These are phyloP conservation scores for Wiebesia pumilae DNA, from an alignment of 1,140 invertebrate species.

Conservation along the genomic window DNA sequence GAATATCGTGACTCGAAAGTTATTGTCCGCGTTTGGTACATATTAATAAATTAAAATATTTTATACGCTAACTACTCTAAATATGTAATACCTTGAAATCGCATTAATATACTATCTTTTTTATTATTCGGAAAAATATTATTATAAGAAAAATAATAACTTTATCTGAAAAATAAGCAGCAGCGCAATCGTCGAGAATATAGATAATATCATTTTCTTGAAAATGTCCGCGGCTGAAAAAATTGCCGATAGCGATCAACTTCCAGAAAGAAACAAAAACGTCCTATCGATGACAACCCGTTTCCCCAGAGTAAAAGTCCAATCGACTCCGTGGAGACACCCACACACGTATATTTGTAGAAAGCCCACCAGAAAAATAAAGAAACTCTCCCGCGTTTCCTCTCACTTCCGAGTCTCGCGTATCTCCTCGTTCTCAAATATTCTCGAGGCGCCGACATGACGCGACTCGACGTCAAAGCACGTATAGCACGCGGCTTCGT, in stretches of 20 bases:
- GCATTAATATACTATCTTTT: background rate
- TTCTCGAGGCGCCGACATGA: background rate
- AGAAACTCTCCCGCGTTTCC: background rate
- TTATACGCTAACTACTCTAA: background rate
- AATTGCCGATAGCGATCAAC: background rate
- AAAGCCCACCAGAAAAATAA: background rate
- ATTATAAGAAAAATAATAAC: too few species aligned
- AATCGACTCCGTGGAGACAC: background rate
- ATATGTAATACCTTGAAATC: background rate
- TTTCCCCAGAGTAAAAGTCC: constrained; percentile 11
- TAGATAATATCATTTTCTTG: background rate
- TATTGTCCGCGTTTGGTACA: background rate
- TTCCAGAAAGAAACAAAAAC: background rate
- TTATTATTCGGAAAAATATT: background rate
- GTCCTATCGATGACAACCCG: background rate
- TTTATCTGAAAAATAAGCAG: background rate
- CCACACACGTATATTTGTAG: background rate
- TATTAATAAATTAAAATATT: background rate
- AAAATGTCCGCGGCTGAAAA: background rate
- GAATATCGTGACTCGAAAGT: background rate
- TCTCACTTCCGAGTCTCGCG: background rate
- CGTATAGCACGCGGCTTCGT: background rate
- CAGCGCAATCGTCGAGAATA: background rate
- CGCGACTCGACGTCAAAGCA: background rate
- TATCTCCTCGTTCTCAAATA: background rate